A percentile compares a stretch with the other conserved stretches of the same genome.
Conservation (phyloP, 2,797 vertebrate species). For the Psittacula echo region DNA sequence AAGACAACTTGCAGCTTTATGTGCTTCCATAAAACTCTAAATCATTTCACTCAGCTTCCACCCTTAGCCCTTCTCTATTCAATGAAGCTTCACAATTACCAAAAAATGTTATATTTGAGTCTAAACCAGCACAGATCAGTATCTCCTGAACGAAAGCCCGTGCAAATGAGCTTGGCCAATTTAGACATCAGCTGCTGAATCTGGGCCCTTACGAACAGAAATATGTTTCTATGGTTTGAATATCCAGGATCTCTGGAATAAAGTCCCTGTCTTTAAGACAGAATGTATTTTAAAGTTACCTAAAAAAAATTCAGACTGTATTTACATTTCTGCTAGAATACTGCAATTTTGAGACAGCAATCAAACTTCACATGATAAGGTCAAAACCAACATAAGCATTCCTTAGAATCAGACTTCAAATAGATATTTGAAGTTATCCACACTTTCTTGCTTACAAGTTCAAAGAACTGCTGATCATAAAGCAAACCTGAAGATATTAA, state of each 20-base stretch:
- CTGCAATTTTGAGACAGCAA: neutral
- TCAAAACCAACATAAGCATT: slow-evolving; percentile 28
- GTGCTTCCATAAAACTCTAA: slow-evolving; percentile 27
- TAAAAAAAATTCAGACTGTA: neutral
- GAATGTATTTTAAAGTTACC: neutral
- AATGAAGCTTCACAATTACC: neutral
- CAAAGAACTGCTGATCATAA: slow-evolving; percentile 43
- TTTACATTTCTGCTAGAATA: slow-evolving; percentile 14
- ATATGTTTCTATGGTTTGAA: neutral
- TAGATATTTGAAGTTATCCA: slow-evolving; percentile 23
- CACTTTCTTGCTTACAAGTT: neutral
- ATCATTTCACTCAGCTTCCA: slow-evolving; percentile 2
- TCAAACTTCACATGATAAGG: slow-evolving; percentile 30
- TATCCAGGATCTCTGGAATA: neutral
- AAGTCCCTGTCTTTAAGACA: neutral
- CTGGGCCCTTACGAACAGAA: neutral
- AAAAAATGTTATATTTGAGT: neutral
- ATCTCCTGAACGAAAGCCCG: neutral
- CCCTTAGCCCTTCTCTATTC: neutral
- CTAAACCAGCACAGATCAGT: neutral
- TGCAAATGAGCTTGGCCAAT: neutral
- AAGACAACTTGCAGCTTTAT: slow-evolving; percentile 53
- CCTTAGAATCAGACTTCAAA: slow-evolving; percentile 47
- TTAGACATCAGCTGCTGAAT: neutral
- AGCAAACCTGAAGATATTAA: slow-evolving; percentile 10